These are phyloP conservation scores for Strix aluco DNA, from an alignment of 2,113 vertebrate species.

Conservation along the genomic window DNA sequence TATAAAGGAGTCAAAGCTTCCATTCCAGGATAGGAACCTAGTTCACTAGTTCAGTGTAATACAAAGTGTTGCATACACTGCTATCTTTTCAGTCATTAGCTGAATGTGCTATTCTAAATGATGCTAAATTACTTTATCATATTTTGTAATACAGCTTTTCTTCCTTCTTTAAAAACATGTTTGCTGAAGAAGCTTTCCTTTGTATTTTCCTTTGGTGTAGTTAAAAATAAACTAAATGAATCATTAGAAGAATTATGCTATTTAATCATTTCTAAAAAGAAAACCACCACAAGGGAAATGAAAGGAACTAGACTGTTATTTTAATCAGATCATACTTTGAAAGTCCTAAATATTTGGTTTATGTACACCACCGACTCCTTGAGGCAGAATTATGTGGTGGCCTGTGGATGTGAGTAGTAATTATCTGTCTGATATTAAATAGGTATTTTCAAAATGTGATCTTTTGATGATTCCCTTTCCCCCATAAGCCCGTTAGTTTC, in stretches of 20 bases:
- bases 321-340: slow-evolving; percentile 32
- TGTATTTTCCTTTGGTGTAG: slow-evolving; percentile 39
- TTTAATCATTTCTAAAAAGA: slow-evolving; percentile 50
- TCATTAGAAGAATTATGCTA: slow-evolving; percentile 17
- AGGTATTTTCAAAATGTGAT: slow-evolving; percentile 35
- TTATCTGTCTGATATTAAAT: slow-evolving; percentile 45
- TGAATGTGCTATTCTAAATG: neutral
- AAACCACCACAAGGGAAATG: slow-evolving; percentile 34
- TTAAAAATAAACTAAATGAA: slow-evolving; percentile 60
- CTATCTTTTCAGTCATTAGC: neutral
- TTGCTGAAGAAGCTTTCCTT: slow-evolving; percentile 30
- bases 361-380: neutral
- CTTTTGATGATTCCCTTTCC: slow-evolving; percentile 27
- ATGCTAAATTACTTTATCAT: neutral
- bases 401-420: slow-evolving; percentile 10
- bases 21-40: neutral
- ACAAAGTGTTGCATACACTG: neutral
- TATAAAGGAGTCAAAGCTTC: neutral
- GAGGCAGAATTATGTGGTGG: slow-evolving; percentile 23
- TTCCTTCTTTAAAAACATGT: neutral
- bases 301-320: slow-evolving; percentile 49
- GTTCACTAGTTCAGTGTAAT: neutral
- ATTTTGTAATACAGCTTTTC: neutral
- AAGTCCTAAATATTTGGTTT: slow-evolving; percentile 41
- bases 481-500: slow-evolving; percentile 25